These are phyloP conservation scores for Acholoe squamosa DNA, from an alignment of 2,888 invertebrate species.

Conservation along the genomic window DNA sequence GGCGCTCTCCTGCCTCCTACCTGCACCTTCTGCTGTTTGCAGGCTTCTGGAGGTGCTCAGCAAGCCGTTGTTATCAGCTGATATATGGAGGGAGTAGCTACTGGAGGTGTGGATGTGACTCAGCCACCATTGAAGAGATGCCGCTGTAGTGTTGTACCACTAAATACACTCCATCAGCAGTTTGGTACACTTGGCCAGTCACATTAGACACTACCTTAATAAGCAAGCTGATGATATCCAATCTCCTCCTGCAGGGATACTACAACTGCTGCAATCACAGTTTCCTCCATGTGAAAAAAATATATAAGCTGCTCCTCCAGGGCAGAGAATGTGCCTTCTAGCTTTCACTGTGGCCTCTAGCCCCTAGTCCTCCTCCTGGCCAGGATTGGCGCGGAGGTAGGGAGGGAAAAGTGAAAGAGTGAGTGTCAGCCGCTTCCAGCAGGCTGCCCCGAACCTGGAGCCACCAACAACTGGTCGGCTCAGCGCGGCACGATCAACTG, in stretches of 20 bases:
- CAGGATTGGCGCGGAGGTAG: background rate
- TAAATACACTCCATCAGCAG: background rate
- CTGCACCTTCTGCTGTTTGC: background rate
- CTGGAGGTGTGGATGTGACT: slow-evolving; percentile 4
- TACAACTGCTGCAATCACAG: too few relatives aligned
- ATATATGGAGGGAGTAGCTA: background rate
- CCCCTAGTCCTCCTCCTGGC: background rate
- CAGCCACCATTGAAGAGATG: background rate
- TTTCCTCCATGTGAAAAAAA: too few relatives aligned
- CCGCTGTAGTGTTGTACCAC: background rate
- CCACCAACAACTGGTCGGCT: slow-evolving; percentile 45
- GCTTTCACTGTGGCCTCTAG: background rate
- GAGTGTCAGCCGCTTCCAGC: slow-evolving; percentile 17
- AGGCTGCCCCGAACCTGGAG: slow-evolving; percentile 25
- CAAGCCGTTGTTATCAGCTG: background rate
- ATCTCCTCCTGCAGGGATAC: too few relatives aligned
- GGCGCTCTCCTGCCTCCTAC: slow-evolving; percentile 18
- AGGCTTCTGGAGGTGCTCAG: background rate
- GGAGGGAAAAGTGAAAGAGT: background rate
- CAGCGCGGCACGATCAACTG: slow-evolving; percentile 50
- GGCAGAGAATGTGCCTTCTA: too few relatives aligned
- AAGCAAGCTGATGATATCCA: too few relatives aligned
- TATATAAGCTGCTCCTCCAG: too few relatives aligned
- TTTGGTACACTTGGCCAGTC: background rate
- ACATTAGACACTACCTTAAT: background rate